Conservation (phyloP, 2,888 invertebrate species). For the Leucophora obtusa region DNA sequence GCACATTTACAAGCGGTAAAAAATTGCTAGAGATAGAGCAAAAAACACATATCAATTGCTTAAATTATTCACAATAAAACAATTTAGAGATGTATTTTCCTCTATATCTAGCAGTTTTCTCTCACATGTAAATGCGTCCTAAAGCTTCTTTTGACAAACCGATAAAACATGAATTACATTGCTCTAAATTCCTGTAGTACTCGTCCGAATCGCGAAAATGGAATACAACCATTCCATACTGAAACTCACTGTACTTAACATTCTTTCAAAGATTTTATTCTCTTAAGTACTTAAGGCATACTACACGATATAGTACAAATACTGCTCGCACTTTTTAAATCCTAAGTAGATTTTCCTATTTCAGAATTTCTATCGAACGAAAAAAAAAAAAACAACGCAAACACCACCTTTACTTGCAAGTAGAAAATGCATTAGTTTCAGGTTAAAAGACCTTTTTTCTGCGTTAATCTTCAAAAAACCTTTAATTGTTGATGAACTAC, state of each 20-base stretch:
- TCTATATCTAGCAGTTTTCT: no score
- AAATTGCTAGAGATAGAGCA: no score
- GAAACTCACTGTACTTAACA: not conserved
- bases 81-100: no score
- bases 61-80: no score
- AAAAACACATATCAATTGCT: no score
- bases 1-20: no score
- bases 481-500: constrained; percentile 63
- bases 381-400: constrained; percentile 1
- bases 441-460: constrained; percentile 44
- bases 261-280: not conserved
- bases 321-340: constrained; percentile 2
- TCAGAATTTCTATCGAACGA: constrained; percentile 28
- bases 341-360: constrained; percentile 42
- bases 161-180: no score
- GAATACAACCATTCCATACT: not conserved
- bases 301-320: constrained; percentile 36
- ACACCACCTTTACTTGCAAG: constrained; percentile 1
- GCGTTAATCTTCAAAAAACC: constrained; percentile 54
- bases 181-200: no score
- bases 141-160: no score
- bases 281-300: constrained; percentile 42
- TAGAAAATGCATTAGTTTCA: constrained; percentile 61
- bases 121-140: no score
- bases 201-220: no score